Percentiles rank a stretch among this genome's conserved stretches.
These are phyloP conservation scores for Nycteola revayana DNA, from an alignment of 2,888 invertebrate genomes.

Conservation along the genomic window DNA sequence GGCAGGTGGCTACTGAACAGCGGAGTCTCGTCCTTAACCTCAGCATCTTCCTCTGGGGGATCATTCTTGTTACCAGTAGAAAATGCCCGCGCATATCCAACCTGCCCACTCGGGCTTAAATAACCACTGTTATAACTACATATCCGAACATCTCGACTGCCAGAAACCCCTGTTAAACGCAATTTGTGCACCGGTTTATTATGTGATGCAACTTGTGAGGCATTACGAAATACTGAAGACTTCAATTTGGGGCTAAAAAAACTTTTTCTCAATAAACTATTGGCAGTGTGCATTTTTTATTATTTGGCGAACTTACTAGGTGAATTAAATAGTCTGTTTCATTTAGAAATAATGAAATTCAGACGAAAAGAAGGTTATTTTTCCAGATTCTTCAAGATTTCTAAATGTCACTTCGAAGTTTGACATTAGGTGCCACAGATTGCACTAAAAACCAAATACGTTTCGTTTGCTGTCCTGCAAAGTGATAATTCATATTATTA, in stretches of 20 bases:
- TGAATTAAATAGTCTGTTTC: constrained; percentile 34
- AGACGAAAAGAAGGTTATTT: constrained; percentile 55
- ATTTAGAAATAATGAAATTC: constrained; percentile 41
- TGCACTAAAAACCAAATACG: too few relatives aligned
- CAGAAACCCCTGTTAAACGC: constrained; percentile 29
- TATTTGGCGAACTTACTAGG: constrained; percentile 11
- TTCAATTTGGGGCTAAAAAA: constrained; percentile 58
- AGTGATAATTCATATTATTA: too few relatives aligned
- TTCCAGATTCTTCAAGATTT: constrained; percentile 65
- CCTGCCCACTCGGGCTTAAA: constrained; percentile 23
- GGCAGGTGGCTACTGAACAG: constrained; percentile 84
- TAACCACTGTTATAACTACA: constrained; percentile 43
- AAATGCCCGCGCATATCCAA: constrained; percentile 46
- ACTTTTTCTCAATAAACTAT: constrained; percentile 57
- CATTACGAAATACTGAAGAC: constrained; percentile 54
- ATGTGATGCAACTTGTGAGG: constrained; percentile 73
- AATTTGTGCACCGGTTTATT: constrained; percentile 51
- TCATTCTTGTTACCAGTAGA: constrained; percentile 62
- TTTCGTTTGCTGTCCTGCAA: too few relatives aligned
- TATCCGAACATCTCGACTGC: constrained; percentile 36
- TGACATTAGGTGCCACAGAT: too few relatives aligned
- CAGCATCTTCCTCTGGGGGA: constrained; percentile 61
- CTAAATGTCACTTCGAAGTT: constrained; percentile 2
- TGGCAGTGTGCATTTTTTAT: constrained; percentile 65
- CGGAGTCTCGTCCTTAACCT: constrained; percentile 65